Evolutionary conservation across 2,797 vertebrate genomes (phyloP).

Genomic region (Parauchenoglanis ngamensis): DNA sequence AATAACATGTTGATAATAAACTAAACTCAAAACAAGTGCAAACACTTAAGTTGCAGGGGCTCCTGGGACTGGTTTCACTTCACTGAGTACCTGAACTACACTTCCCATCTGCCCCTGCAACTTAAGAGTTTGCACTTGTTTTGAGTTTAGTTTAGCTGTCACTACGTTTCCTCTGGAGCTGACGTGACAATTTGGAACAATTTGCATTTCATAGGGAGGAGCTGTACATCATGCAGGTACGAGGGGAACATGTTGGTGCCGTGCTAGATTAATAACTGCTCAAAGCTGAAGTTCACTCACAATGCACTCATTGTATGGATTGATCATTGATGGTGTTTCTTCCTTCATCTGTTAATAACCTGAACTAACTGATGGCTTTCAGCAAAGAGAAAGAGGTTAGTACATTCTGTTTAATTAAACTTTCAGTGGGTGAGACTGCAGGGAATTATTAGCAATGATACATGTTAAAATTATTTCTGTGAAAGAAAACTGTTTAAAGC

Average conservation of each 20-base stretch:
- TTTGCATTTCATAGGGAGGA: background rate
- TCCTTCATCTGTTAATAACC: background rate
- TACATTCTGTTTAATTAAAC: constrained; percentile 18
- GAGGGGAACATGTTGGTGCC: background rate
- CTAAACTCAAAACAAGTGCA: too few species aligned
- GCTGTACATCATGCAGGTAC: background rate
- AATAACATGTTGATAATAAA: too few species aligned
- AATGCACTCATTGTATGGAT: background rate
- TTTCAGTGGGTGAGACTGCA: background rate
- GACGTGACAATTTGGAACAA: too few species aligned
- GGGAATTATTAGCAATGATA: background rate
- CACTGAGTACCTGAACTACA: too few species aligned
- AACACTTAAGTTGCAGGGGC: too few species aligned
- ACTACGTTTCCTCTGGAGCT: too few species aligned
- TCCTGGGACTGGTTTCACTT: too few species aligned
- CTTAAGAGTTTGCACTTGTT: too few species aligned
- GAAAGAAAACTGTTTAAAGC: background rate
- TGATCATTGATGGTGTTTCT: background rate
- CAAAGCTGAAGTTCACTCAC: background rate
- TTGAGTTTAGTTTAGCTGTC: too few species aligned
- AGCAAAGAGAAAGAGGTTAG: constrained; percentile 51
- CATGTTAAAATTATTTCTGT: background rate
- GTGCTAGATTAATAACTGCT: background rate
- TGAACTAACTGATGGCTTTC: constrained; percentile 46
- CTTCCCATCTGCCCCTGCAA: too few species aligned